Base-by-base conservation (phyloP, 2,888 invertebrate species). In the Clanis bilineata region DNA sequence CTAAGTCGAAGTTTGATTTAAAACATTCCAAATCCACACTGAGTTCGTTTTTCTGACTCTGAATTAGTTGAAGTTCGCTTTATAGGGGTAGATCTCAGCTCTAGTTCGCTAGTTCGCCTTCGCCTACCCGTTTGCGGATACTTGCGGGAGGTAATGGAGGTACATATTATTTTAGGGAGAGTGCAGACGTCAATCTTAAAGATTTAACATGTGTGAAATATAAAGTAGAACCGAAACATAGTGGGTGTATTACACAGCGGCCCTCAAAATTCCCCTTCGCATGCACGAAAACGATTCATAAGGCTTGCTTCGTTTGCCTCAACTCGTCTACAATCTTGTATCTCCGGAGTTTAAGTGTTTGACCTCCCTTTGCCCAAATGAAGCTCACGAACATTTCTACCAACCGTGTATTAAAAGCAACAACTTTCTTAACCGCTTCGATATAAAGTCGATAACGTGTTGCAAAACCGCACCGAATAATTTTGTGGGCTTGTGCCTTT, bases 331-430 rank as follows among this genome's bases (percentile, higher is more conserved):
- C 86, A 86, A 87, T 88, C 87, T 88, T 86, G 86, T 88, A 88
- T 87, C 86, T 87, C 85, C 84, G 80, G 81, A 83, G 82, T 86
- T 86, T 86, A 88, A 88, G 87, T 88, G 88, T 88, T 87, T 88
- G 86, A 85, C 86, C 86, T 86, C 83, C 83, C 86, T 86, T 85
- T 82, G 85, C 85, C 86, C 84, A 87, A 88, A 88, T 86, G 87
- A 86, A 86, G 82, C 86, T 83, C 82, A 81, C 83, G 82, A 82
- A 84, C 79, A 77, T 76, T 75, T 75, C 78, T 79, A 74, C 85
- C 75, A 80, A 74, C 68, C 71, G 77, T 75, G 69, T 69, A 71
- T 72, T 74, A 63, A 68, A 68, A 66, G 69, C 67, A 69, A 66
- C 68, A 68, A 76, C 71, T 69, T 66, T 73, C 74, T 77, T 85